Base-by-base conservation (phyloP, 2,797 vertebrate genomes). In the Enteromius treurensis region DNA sequence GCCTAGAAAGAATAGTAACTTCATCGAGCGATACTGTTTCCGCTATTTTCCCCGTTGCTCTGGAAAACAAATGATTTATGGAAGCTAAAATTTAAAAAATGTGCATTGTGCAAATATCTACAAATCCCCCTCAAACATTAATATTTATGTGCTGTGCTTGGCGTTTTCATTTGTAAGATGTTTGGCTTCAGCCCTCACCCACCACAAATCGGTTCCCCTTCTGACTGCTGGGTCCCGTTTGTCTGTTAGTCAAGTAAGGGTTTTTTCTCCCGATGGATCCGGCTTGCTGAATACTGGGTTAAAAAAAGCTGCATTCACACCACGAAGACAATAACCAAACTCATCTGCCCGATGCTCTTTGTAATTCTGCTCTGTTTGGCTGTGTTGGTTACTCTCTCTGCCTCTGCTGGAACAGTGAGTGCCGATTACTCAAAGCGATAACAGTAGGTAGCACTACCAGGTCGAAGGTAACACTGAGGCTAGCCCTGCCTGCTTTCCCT, bases 381-480 rank as follows among this genome's bases (percentile, higher is more conserved):
- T 86, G 60, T 87, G 83, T 83, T 81, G 84, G 86, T 83, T 79
- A 79, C 82, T 85, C 86, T 87, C 90, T 87, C 90, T 88, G 89
- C 84, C 86, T 89, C 86, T 91, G 93, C 95, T 94, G 93, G 96
- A 98, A 97, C 98, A 98, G 97, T 97, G 96, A 96, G 96, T 99
- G 97, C 97, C 97, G 97, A 98, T 98, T 99, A 98, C 97, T 98
- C 97, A 96, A 97, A 99, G 97, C 97, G 97, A 97, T 98, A 97
- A 94, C 95, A 95, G 96, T 97, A 96, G 97, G 94, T 95, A 96
- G 95, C 92, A 95, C 94, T 97, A 95, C 95, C 93, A 78, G 95
- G 95, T 96, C 90, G 91, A 96, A 96, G 95, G 96, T 97, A 95
- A 96, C 95, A 94, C 65, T 67, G 55, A 62, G 77, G 95, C 93